These are phyloP conservation scores for Drosophila mayaguana DNA, from an alignment of 2,888 invertebrate species.

Conservation along the genomic window DNA sequence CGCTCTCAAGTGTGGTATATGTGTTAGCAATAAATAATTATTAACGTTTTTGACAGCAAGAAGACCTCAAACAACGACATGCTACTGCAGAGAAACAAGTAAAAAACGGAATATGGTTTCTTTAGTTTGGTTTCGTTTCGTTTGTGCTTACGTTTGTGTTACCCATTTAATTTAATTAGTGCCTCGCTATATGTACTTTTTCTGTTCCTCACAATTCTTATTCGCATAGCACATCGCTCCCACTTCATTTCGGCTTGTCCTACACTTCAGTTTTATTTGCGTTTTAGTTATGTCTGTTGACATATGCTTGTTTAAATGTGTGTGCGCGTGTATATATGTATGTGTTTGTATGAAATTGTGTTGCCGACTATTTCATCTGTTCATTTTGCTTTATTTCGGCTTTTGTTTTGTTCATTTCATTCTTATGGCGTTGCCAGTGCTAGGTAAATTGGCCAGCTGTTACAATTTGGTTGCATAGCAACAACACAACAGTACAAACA, in stretches of 20 bases:
- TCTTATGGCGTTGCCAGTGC: slow-evolving; percentile 54
- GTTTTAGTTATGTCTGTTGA: slow-evolving; percentile 41
- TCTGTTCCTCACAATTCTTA: slow-evolving; percentile 16
- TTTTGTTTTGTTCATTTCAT: slow-evolving; percentile 68
- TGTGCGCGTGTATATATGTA: slow-evolving; percentile 18
- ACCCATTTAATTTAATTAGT: slow-evolving; percentile 65
- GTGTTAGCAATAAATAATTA: slow-evolving; percentile 49
- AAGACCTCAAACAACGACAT: slow-evolving; percentile 54
- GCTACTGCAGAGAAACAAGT: slow-evolving; percentile 82
- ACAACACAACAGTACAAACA: neutral
- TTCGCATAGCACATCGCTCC: slow-evolving; percentile 11
- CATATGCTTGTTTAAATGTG: slow-evolving; percentile 41
- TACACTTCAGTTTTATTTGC: slow-evolving; percentile 36
- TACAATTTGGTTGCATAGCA: slow-evolving; percentile 11
- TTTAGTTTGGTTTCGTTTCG: slow-evolving; percentile 31
- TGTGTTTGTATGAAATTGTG: slow-evolving; percentile 42
- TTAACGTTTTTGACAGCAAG: slow-evolving; percentile 47
- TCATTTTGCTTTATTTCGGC: slow-evolving; percentile 34
- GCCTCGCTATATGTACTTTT: slow-evolving; percentile 39
- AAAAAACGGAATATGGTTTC: slow-evolving; percentile 69
- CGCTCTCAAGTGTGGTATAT: slow-evolving; percentile 46
- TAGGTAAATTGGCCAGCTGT: slow-evolving; percentile 17
- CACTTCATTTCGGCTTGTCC: slow-evolving; percentile 21
- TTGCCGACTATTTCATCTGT: slow-evolving; percentile 48
- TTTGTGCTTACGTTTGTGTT: slow-evolving; percentile 43